Evolutionary conservation across 2,888 invertebrate species (phyloP), one percentile per base, ranked within the genome.

Genomic region (Tanytarsus gracilentus): DNA sequence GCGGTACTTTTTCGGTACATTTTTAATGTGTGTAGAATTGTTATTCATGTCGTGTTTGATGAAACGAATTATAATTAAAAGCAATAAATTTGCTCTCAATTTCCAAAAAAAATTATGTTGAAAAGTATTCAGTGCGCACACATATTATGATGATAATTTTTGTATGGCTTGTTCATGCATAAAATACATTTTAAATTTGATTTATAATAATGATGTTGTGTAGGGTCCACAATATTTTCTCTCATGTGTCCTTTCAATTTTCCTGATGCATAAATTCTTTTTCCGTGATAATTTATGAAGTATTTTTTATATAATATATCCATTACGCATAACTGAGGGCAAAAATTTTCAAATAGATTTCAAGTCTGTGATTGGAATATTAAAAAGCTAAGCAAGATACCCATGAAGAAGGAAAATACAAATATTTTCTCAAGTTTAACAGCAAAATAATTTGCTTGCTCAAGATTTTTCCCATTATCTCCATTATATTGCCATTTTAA

Each of bases 31-130:
- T n/a, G 18, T 23, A 16, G 27, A 53, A 39, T 53, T 33, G 23
- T 26, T 16, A 55, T 55, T 55, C 55, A 39, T 7, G 23, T 40
- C 55, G 40, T 55, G 55, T 55, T 26, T 21, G n/a, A 26, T 14
- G 33, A 21, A 25, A n/a, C n/a, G 39, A 25, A 27, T 39, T 55
- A 55, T 39, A 55, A 55, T 55, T 55, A 55, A 55, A 40, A 55
- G 8, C 55, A 2, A 55, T 55, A 55, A 55, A 55, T 55, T 55
- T 39, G 23, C 52, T 30, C 36, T 18, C 30, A 18, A 52, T 52
- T 52, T 29, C 36, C 36, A 14, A n/a, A 21, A n/a, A 18, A 52
- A 2, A 27, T 36, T 26, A 14, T 33, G n/a, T 36, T 36, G 33
- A 16, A 36, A 16, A 16, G 6, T 30, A 8, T 30, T 30, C 30